Percentiles rank a stretch among this genome's conserved stretches.
Evolutionary conservation across 1,140 invertebrate genomes (phyloP).

Genomic region (Pteromalus puparum): DNA sequence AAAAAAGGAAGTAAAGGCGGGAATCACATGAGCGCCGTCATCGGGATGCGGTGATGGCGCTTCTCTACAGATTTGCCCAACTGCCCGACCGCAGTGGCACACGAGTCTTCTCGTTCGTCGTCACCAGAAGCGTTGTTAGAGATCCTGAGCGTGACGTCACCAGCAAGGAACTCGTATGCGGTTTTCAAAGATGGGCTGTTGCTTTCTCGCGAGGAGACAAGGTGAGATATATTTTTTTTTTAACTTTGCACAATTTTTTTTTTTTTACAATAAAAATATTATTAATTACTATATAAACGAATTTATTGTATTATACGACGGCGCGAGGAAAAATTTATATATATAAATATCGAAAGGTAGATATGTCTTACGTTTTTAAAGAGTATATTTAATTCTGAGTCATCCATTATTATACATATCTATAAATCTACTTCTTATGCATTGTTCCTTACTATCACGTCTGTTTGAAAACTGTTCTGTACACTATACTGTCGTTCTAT

Average conservation of each 20-base stretch:
- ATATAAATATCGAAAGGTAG: neutral
- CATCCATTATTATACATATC: neutral
- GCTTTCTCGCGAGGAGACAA: conserved; percentile 88
- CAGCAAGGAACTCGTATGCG: conserved; percentile 89
- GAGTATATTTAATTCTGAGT: neutral
- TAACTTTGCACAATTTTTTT: neutral
- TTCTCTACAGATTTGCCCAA: conserved; percentile 89
- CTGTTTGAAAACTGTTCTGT: conserved; percentile 25
- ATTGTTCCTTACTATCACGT: conserved; percentile 6
- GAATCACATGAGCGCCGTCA: conserved; percentile 40
- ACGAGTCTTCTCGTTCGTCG: conserved; percentile 90
- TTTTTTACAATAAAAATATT: neutral
- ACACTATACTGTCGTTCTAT: neutral
- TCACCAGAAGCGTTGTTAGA: conserved; percentile 86
- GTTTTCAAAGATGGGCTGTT: conserved; percentile 92
- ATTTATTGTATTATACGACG: neutral
- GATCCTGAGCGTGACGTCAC: conserved; percentile 89
- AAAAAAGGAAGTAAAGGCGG: neutral
- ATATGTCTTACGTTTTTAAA: neutral
- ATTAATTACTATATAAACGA: neutral
- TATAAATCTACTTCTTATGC: conserved; percentile 1
- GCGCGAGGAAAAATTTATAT: neutral
- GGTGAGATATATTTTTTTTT: conserved; percentile 63
- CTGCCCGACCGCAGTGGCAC: conserved; percentile 89
- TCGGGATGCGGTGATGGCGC: conserved; percentile 82